phyloP scores from a whole-genome alignment of 2,113 vertebrate species.

The Rutilus rutilus region DNA sequence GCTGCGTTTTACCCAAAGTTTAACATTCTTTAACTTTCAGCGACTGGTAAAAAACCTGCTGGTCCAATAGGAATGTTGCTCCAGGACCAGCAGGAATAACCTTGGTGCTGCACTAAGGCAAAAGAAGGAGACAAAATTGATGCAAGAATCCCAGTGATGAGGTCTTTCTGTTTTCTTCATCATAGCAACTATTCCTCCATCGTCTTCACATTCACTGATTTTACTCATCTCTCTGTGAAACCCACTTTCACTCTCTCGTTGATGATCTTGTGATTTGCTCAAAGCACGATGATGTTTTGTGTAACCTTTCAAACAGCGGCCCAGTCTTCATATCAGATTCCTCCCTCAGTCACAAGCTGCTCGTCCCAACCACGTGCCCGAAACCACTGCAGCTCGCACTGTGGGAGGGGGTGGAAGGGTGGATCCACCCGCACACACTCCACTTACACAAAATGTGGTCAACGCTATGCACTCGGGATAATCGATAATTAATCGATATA shows the following conservation, averaged over 20 bases:
- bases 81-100: slow-evolving; percentile 2
- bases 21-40: too few relatives aligned
- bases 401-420: neutral
- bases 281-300: slow-evolving; percentile 70
- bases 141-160: neutral
- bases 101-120: neutral
- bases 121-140: neutral
- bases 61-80: neutral
- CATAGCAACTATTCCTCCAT: slow-evolving; percentile 3
- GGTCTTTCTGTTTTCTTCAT: neutral
- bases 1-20: too few relatives aligned
- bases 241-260: slow-evolving; percentile 36
- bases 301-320: slow-evolving; percentile 76
- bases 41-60: too few relatives aligned
- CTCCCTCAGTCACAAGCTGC: slow-evolving; percentile 76
- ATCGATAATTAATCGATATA: neutral
- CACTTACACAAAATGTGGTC: neutral
- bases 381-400: slow-evolving; percentile 51
- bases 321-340: slow-evolving; percentile 65
- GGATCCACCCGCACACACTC: slow-evolving; percentile 1
- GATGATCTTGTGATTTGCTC: slow-evolving; percentile 79
- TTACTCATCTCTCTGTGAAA: neutral
- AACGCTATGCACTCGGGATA: neutral
- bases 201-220: neutral
- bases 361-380: slow-evolving; percentile 70